Base-by-base conservation (phyloP, 1,140 invertebrate genomes). In the Drosophila pallidifrons region DNA sequence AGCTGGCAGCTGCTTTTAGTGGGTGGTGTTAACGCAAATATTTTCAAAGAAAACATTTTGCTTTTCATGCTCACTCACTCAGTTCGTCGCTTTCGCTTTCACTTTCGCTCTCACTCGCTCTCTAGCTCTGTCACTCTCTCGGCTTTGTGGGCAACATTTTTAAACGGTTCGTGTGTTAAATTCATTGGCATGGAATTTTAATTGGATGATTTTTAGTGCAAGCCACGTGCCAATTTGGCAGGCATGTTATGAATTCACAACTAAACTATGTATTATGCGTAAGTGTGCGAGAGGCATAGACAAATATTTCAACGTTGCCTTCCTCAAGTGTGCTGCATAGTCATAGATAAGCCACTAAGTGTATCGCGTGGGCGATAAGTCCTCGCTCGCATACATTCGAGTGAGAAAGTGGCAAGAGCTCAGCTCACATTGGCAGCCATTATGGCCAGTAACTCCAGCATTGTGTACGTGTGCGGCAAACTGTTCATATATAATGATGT, bases 111-210 rank as follows among this genome's bases (percentile, higher is more conserved):
- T n/a, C 6, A 3, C 45, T 25, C 46, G 13, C 28, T 6, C 38
- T 51, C 41, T 32, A 61, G 7, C 46, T 38, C 57, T 28, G 30
- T 59, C 57, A 49, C 15, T 30, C 47, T 28, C 15, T 30, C 47
- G 13, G 52, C 4, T 41, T 52, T 66, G 35, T 60, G 63, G 41
- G 32, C 59, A 46, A 16, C 63, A 66, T 77, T 71, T 82, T 76
- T 87, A 75, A 86, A 77, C 72, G 68, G 70, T 71, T 82, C 83
- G 80, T 88, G 83, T 60, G 80, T 78, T 78, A 77, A 89, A 89
- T 80, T 81, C 81, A 80, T 88, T 89, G 77, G 77, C 85, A 77
- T 88, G 85, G 83, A 88, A 88, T 89, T 88, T 88, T 88, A 88
- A 88, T 88, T 87, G 83, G 80, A 89, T 89, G 85, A 87, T 83